Base-by-base conservation (phyloP, 2,113 vertebrate genomes). In the Atherinomorus stipes region DNA sequence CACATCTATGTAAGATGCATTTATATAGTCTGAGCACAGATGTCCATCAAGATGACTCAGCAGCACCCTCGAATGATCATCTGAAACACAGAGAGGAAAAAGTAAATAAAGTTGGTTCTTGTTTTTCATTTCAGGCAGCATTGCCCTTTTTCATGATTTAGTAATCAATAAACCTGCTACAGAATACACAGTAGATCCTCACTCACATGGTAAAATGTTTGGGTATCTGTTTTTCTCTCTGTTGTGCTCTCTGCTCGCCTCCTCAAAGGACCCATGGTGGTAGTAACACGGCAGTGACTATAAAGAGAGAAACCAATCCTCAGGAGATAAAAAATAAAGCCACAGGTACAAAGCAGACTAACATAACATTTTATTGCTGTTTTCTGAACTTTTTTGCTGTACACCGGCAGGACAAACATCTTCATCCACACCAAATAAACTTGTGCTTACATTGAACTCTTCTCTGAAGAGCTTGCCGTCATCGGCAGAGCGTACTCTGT, bases 161-260 rank as follows among this genome's bases (percentile, higher is more conserved):
- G 57, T 18, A 49, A 78, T 84, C 70, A 64, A 85, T 87, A 76
- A 76, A 74, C 67, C 5, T 50, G 7, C 25, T 25, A 64, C 64
- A 67, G 68, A 81, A 64, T 63, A 76, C 57, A 49, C 5, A 23
- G 53, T 9, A 64, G 69, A 72, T 65, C 64, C 25, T 73, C 72
- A 91, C 96, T 97, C 94, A 98, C 97, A 97, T 9, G 97, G 96
- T 78, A 98, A 94, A 93, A 98, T 98, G 92, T 98, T 98, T 53
- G 97, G 97, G 4, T 98, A 98, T 96, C 97, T 94, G 93, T 98
- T 98, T 87, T 97, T 98, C 34, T 98, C 97, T 89, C 94, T 93
- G 94, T 97, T 98, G 81, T 96, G 95, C 84, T 98, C 96, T 62
- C 94, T 96, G 78, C 95, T 97, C 21, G 97, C 96, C 92, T 95